phyloP scores from a whole-genome alignment of 2,797 vertebrate genomes.

The Acrossocheilus fasciatus region DNA sequence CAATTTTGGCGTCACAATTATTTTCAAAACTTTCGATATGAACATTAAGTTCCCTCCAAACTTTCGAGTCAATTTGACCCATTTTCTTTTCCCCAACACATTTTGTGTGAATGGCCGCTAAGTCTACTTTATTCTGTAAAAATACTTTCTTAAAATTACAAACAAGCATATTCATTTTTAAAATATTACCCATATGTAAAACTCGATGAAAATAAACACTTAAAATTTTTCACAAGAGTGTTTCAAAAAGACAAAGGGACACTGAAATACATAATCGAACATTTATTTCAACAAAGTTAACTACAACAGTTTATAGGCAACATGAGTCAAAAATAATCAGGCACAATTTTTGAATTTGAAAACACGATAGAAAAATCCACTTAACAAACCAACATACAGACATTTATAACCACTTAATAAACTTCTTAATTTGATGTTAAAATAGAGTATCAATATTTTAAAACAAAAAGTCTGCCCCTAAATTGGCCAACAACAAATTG shows the following conservation, averaged over 20 bases:
- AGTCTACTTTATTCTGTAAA: neutral
- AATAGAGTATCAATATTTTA: neutral
- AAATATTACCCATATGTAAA: neutral
- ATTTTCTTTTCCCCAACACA: neutral
- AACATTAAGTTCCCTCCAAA: neutral
- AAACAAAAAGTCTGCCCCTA: neutral
- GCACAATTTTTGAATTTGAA: neutral
- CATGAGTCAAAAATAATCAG: neutral
- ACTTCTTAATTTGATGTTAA: neutral
- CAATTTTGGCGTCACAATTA: neutral
- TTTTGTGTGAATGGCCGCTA: neutral
- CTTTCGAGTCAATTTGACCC: neutral
- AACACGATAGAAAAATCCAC: neutral
- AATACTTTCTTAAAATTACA: neutral
- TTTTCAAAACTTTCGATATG: neutral
- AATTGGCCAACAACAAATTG: neutral
- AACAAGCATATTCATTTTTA: neutral
- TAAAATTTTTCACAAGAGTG: neutral
- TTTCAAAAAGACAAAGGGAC: neutral
- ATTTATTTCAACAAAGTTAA: slow-evolving; percentile 37
- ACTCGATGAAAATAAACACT: neutral
- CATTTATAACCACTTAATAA: slow-evolving; percentile 3
- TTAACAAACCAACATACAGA: slow-evolving; percentile 15
- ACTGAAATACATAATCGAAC: neutral
- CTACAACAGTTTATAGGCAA: neutral